These are phyloP conservation scores for Capreolus pygargus DNA, from an alignment of 2,113 vertebrate species.

Conservation along the genomic window DNA sequence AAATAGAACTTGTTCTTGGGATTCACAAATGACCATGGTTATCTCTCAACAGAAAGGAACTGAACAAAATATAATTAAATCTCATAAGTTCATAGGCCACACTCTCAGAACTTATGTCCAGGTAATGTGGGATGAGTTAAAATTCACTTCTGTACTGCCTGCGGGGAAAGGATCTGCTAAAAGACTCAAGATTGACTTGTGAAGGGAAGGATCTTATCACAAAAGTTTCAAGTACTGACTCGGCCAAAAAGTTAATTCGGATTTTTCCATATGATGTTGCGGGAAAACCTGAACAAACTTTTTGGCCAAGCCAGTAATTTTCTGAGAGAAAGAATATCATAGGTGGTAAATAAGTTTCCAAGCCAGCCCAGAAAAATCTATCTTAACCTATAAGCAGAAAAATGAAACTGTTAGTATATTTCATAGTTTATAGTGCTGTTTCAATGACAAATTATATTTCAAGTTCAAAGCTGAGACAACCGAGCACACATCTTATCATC, in stretches of 20 bases:
- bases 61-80: conserved; percentile 1
- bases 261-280: background rate
- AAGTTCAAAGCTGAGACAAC: conserved; percentile 36
- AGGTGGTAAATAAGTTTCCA: background rate
- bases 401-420: background rate
- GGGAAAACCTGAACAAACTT: background rate
- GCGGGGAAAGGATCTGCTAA: background rate
- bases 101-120: background rate
- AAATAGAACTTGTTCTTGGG: conserved; percentile 27
- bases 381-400: conserved; percentile 35
- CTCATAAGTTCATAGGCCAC: background rate
- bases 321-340: background rate
- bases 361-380: background rate
- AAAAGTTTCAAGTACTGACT: conserved; percentile 8
- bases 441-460: background rate
- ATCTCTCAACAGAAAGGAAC: conserved; percentile 1
- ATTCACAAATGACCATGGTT: conserved; percentile 29
- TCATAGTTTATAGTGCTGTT: background rate
- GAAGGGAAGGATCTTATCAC: background rate
- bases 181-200: background rate
- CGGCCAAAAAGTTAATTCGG: background rate
- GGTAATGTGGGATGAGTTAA: background rate
- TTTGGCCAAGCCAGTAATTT: background rate
- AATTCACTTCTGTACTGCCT: background rate
- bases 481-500: background rate